Conservation (phyloP, 92 coral and sea anemone genomes). For the Palythoa heliodiscus region DNA sequence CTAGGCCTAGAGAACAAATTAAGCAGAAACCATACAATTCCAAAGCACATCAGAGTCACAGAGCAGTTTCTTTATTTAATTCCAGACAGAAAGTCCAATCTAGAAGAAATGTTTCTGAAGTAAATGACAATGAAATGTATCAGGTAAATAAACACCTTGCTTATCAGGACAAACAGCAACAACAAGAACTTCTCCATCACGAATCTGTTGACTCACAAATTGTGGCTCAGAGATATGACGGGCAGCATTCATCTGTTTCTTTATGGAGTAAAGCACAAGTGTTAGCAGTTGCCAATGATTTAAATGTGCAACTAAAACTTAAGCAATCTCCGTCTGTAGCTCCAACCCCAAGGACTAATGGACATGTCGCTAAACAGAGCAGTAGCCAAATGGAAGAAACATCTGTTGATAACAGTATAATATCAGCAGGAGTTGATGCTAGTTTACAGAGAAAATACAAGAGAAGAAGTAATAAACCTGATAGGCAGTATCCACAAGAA, state of each 20-base stretch:
- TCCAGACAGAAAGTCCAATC: slow-evolving; percentile 1
- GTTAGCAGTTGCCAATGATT: slow-evolving; percentile 33
- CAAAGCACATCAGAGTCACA: background rate
- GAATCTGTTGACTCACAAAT: background rate
- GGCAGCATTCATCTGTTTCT: background rate
- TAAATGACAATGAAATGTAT: slow-evolving; percentile 4
- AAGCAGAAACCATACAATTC: background rate
- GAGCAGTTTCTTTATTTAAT: background rate
- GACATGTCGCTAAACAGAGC: background rate
- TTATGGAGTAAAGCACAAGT: slow-evolving; percentile 22
- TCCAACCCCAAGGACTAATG: slow-evolving; percentile 25
- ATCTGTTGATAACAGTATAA: slow-evolving; percentile 28
- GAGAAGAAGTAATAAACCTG: slow-evolving; percentile 18
- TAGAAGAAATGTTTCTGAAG: slow-evolving; percentile 17
- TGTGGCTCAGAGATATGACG: background rate
- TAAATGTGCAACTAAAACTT: slow-evolving; percentile 11
- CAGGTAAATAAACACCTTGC: background rate
- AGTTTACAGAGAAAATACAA: slow-evolving; percentile 38
- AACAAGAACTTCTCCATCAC: background rate
- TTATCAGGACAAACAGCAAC: background rate
- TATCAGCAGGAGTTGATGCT: slow-evolving; percentile 22
- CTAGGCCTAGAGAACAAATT: background rate
- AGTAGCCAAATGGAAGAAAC: slow-evolving; percentile 12
- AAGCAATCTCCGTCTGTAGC: background rate
- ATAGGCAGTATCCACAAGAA: slow-evolving; percentile 9